A percentile compares a stretch with the other conserved stretches of the same genome.
phyloP scores from a whole-genome alignment of 2,113 vertebrate genomes.

The Sisor rabdophorus region DNA sequence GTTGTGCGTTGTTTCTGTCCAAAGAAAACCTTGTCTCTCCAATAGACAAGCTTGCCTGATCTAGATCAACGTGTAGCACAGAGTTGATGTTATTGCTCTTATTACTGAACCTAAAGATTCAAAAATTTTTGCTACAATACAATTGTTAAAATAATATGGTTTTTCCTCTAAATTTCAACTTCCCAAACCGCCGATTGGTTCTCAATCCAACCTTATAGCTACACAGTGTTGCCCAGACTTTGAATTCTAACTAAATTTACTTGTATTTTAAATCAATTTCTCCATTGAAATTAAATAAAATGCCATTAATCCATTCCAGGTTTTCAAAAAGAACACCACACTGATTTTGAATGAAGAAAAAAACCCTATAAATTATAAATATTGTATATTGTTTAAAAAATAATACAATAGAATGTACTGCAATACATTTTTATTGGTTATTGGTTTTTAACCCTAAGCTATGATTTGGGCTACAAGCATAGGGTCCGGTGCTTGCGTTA shows the following conservation, averaged over 20 bases:
- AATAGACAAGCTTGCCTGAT: conserved; percentile 13
- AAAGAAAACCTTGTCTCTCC: conserved; percentile 19
- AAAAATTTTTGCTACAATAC: background rate
- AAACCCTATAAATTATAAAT: too few relatives aligned
- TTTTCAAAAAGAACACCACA: too few relatives aligned
- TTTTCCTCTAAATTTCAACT: background rate
- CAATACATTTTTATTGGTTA: too few relatives aligned
- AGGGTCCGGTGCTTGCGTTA: background rate
- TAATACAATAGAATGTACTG: too few relatives aligned
- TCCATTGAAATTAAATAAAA: too few relatives aligned
- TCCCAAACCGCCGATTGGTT: background rate
- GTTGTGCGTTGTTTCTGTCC: conserved; percentile 16
- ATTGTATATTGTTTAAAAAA: too few relatives aligned
- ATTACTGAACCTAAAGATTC: background rate
- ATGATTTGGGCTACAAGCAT: background rate
- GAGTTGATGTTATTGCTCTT: background rate
- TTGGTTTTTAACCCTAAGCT: background rate
- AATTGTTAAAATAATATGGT: background rate
- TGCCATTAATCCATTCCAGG: too few relatives aligned
- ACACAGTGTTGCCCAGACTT: too few relatives aligned
- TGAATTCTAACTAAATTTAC: too few relatives aligned
- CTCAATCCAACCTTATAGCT: background rate
- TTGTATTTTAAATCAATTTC: too few relatives aligned
- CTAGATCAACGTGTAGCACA: background rate
- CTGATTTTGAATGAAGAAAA: too few relatives aligned